Percentiles rank a stretch among this genome's conserved stretches.
Conservation (phyloP, 2,113 vertebrate genomes). For the Mohoua ochrocephala region DNA sequence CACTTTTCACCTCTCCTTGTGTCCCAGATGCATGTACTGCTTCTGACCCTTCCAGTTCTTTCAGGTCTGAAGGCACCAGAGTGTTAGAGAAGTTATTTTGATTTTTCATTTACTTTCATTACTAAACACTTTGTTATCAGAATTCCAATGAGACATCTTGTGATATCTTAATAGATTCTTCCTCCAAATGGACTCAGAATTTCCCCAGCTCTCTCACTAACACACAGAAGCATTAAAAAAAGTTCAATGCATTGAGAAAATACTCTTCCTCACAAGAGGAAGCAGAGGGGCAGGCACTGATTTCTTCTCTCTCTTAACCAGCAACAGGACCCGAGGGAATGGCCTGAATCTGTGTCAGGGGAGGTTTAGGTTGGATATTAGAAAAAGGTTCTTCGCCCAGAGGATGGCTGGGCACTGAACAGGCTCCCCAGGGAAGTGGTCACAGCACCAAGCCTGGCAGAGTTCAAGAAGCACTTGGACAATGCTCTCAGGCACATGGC, state of each 20-base stretch:
- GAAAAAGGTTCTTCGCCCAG: neutral
- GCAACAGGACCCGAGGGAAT: neutral
- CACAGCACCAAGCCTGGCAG: neutral
- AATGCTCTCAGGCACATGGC: rapidly evolving
- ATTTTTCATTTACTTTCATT: neutral
- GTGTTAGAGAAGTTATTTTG: neutral
- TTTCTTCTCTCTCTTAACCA: neutral
- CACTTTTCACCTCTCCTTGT: neutral
- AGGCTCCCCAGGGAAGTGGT: neutral
- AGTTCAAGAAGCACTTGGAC: neutral
- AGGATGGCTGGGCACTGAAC: neutral
- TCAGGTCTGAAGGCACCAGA: neutral
- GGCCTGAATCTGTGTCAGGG: neutral
- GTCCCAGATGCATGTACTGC: neutral
- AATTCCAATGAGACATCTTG: neutral
- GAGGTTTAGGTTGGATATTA: rapidly evolving
- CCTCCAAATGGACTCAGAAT: neutral
- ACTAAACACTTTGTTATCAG: neutral
- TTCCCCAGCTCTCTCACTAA: neutral
- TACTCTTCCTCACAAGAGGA: neutral
- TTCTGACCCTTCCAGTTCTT: neutral
- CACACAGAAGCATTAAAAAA: neutral
- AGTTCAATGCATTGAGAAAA: neutral
- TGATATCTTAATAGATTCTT: neutral
- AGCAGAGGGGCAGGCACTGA: neutral